A percentile compares a stretch with the other conserved stretches of the same genome.
Evolutionary conservation across 1,140 invertebrate species (phyloP).

Genomic region (Rhagoletis pomonella): DNA sequence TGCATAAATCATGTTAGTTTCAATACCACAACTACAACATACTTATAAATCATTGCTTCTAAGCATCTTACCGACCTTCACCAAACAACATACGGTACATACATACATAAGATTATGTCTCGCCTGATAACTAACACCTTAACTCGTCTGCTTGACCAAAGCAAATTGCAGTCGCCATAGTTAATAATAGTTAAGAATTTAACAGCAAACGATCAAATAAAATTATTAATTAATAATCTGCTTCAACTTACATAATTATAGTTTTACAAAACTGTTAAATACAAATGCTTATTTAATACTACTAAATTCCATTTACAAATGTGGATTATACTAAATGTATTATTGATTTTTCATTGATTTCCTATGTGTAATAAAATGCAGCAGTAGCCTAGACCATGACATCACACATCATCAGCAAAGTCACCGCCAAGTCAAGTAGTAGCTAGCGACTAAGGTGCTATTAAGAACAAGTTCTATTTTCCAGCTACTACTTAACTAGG

Average conservation of each 20-base stretch:
- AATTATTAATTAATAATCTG: conserved; percentile 13
- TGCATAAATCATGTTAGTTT: background rate
- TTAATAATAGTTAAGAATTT: background rate
- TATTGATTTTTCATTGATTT: conserved; percentile 39
- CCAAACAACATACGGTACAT: background rate
- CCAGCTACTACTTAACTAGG: background rate
- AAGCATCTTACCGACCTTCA: conserved; percentile 28
- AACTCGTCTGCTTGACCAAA: background rate
- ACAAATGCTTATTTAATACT: conserved; percentile 26
- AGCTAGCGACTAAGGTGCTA: background rate
- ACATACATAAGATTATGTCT: background rate
- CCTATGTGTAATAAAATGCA: background rate
- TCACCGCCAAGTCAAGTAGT: background rate
- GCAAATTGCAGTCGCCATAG: background rate
- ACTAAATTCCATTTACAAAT: conserved; percentile 23
- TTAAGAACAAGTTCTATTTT: conserved; percentile 23
- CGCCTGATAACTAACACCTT: background rate
- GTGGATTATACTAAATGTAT: conserved; percentile 18
- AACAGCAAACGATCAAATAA: background rate
- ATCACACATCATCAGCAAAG: conserved; percentile 32
- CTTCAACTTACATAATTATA: conserved; percentile 23
- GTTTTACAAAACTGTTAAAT: conserved; percentile 21
- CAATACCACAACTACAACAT: background rate
- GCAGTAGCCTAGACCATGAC: background rate
- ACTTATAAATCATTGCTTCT: background rate